Base-by-base conservation (phyloP, 2,113 vertebrate species). In the Istiophorus platypterus region DNA sequence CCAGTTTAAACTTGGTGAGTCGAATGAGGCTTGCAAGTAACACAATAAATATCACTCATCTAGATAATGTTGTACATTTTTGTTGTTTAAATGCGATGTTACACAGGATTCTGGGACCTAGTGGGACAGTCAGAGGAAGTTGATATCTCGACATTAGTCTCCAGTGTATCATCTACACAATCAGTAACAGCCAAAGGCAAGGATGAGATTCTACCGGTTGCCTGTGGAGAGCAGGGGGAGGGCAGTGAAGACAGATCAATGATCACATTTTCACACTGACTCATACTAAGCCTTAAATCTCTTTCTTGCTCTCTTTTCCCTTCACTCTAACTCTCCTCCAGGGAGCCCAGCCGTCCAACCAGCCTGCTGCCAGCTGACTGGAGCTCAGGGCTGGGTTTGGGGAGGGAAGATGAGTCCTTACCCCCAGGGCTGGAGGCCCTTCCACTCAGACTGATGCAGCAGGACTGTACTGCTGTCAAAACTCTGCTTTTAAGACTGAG, bases 401-500 rank as follows among this genome's bases (percentile, higher is more conserved):
- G 94, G 34, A 92, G 95, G 70, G 98, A 98, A 37, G 98, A 99
- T 18, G 95, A 95, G 76, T 71, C 87, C 63, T 93, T 94, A 0
- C 94, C 93, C 42, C 91, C 92, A 17, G 96, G 97, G 41, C 85
- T 98, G 37, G 98, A 99, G 85, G 93, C 96, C 24, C 90, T 99
- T 84, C 97, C 98, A 0, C 96, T 98, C 82, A 94, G 97, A 86
- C 13, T 98, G 91, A 99, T 99, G 98, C 93, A 98, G 80, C 98
- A 99, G 80, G 98, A 99, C 88, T 99, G 98, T 82, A 99, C 97
- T 0, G 95, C 97, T 31, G 97, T 99, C 7, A 99, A 99, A 95
- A 98, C 97, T 0, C 88, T 99, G 72, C 94, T 99, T 66, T 93
- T 99, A 80, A 96, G 98, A 91, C 96, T 99, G 94, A 97, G 97